A percentile compares a stretch with the other conserved stretches of the same genome.
Conservation (phyloP, 2,797 vertebrate genomes). For the Chelmon rostratus region DNA sequence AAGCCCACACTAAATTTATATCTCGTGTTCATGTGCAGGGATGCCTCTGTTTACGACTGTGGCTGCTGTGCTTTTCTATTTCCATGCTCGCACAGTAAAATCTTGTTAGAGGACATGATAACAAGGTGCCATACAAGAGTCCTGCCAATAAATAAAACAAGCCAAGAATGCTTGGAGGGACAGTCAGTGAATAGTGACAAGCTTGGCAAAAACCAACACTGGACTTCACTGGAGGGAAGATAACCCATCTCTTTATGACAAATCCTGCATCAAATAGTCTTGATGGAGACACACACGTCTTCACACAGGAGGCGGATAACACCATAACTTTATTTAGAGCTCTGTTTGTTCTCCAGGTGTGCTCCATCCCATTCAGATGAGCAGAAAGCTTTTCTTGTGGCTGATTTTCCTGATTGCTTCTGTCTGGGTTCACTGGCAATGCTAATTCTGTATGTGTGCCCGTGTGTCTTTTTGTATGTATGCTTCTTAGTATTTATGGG, state of each 20-base stretch:
- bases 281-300: background rate
- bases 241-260: slow-evolving; percentile 33
- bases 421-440: slow-evolving; percentile 32
- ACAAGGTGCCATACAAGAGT: slow-evolving; percentile 50
- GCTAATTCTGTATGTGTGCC: slow-evolving; percentile 38
- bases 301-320: slow-evolving; percentile 16
- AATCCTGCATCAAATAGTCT: slow-evolving; percentile 45
- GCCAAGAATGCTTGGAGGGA: slow-evolving; percentile 35
- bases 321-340: slow-evolving; percentile 37
- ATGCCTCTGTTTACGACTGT: slow-evolving; percentile 41
- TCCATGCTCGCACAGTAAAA: slow-evolving; percentile 28
- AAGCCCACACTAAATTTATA: slow-evolving; percentile 26
- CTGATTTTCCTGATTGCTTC: slow-evolving; percentile 53
- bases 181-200: slow-evolving; percentile 26
- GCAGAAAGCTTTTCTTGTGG: slow-evolving; percentile 22
- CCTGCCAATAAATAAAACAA: slow-evolving; percentile 45
- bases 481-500: slow-evolving; percentile 56
- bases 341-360: slow-evolving; percentile 43
- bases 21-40: slow-evolving; percentile 11
- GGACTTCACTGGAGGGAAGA: background rate
- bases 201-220: slow-evolving; percentile 45
- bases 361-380: slow-evolving; percentile 44
- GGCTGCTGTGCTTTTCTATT: slow-evolving; percentile 28
- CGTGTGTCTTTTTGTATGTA: slow-evolving; percentile 12
- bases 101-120: slow-evolving; percentile 35